Base-by-base conservation (phyloP, 2,797 vertebrate genomes). In the Eospalax fontanierii region DNA sequence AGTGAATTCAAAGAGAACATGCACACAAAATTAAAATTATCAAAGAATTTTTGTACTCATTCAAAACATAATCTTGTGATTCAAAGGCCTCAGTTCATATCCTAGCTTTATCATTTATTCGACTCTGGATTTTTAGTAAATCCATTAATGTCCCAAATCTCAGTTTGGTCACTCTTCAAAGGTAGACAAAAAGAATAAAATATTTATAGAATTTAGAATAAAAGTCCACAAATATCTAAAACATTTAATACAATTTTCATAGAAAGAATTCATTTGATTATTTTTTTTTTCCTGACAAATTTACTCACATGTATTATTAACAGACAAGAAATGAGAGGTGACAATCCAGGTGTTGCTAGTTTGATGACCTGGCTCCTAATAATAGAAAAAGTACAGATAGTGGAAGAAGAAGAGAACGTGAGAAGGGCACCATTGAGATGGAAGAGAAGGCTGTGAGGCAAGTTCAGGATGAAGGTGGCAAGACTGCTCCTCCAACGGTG, bases 371-470 rank as follows among this genome's bases (percentile, higher is more conserved):
- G 15, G 30, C 2, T 54, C 4, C 7, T 68, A 46, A 28, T 30
- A 59, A 40, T 12, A 59, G 24, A 35, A 46, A 66, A 28, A 90
- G 18, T 4, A 24, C 12, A 18, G 2, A 35, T 33, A 10, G 3
- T 68, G 38, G 30, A 24, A 38, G 46, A 33, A 68, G 33, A 10
- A 50, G 2, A 8, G 26, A 21, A 16, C 21, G 68, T 50, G 83
- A 38, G 2, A n/a, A 28, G 61, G 15, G 14, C 10, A 8, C 4
- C 4, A 50, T 11, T 22, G 22, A 80, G 66, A 19, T 26, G 1
- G 33, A 86, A 18, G 4, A 65, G 2, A 30, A 22, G 10, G 0
- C 0, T n/a, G 4, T 0, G 18, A 81, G 3, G 2, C 9, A 2
- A 33, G 2, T 8, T 63, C 35, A 79, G 15, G 10, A 14, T 12